A percentile compares a stretch with the other conserved stretches of the same genome.
Conservation (phyloP, 2,113 vertebrate species). For the Podarcis cretensis region DNA sequence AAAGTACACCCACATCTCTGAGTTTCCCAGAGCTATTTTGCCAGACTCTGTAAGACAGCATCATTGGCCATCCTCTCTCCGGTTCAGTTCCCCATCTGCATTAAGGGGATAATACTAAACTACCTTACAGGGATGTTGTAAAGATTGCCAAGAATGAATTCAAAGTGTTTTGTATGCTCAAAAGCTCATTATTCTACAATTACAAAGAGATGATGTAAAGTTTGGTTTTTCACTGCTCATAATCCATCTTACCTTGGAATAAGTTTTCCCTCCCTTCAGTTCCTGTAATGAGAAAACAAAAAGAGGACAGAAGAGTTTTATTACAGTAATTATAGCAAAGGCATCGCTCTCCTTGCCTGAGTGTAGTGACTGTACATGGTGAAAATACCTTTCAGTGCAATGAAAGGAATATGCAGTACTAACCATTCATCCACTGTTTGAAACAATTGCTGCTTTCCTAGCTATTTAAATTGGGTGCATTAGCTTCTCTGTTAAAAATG, state of each 20-base stretch:
- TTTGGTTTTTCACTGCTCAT: background rate
- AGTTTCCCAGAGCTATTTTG: background rate
- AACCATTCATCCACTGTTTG: background rate
- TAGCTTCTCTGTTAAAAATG: background rate
- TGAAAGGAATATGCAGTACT: background rate
- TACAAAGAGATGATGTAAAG: background rate
- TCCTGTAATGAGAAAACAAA: constrained; percentile 86
- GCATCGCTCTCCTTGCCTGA: background rate
- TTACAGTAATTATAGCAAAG: constrained; percentile 24
- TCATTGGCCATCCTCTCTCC: background rate
- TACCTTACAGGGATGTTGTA: too few relatives aligned
- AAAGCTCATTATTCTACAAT: background rate
- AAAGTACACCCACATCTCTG: background rate
- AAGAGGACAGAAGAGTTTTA: constrained; percentile 32
- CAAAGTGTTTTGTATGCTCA: background rate
- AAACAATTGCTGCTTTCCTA: background rate
- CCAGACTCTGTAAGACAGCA: background rate
- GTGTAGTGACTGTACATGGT: constrained; percentile 11
- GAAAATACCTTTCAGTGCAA: background rate
- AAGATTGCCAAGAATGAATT: background rate
- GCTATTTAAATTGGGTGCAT: background rate
- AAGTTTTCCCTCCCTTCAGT: constrained; percentile 97
- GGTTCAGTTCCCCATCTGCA: background rate
- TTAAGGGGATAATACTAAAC: background rate
- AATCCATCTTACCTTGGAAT: constrained; percentile 89